Evolutionary conservation across 2,797 vertebrate species (phyloP).

Genomic region (Ficedula albicollis): DNA sequence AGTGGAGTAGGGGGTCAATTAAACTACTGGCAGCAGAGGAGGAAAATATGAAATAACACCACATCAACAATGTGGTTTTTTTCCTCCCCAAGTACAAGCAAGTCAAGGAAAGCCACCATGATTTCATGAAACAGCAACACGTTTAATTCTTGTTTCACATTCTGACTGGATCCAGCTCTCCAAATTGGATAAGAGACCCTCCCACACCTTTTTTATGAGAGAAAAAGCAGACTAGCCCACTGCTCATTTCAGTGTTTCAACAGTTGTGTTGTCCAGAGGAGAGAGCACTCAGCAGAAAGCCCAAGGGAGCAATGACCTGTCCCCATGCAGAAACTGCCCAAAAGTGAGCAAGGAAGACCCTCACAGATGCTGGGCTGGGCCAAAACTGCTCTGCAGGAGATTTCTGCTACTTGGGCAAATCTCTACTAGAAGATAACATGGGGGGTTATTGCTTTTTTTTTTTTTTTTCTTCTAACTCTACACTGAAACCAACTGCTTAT

Average conservation of each 20-base stretch:
- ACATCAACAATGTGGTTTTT: background rate
- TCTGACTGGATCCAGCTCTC: background rate
- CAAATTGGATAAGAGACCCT: rapidly evolving
- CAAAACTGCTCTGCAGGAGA: background rate
- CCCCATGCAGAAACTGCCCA: rapidly evolving
- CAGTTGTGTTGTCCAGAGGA: background rate
- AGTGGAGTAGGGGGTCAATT: background rate
- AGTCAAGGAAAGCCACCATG: background rate
- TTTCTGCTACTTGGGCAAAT: background rate
- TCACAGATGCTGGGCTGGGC: background rate
- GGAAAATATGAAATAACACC: background rate
- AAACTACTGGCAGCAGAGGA: background rate
- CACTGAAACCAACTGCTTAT: background rate
- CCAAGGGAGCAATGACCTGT: background rate
- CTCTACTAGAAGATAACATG: background rate
- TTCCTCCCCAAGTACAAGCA: background rate
- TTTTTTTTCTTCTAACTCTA: no score
- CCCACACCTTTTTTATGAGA: background rate
- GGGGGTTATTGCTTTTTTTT: rapidly evolving
- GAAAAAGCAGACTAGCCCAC: background rate
- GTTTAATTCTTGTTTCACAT: background rate
- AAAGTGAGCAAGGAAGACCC: background rate
- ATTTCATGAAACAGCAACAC: background rate
- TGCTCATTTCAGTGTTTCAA: background rate
- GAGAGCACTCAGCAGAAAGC: background rate